phyloP scores from a whole-genome alignment of 2,113 vertebrate species.

The Percina caprodes region DNA sequence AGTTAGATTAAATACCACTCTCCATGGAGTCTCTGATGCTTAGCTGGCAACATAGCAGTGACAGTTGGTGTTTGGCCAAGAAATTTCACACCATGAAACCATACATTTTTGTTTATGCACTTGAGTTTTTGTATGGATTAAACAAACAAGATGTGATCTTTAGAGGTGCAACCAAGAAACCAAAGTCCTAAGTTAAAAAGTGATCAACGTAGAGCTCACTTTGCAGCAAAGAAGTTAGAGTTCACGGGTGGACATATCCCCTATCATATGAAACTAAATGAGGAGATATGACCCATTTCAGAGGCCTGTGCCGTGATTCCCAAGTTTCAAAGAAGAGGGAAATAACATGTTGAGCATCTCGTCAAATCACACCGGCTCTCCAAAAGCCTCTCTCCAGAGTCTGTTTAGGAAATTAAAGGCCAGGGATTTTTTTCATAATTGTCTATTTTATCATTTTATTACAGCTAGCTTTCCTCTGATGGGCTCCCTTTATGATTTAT shows the following conservation, averaged over 20 bases:
- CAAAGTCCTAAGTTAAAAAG: neutral
- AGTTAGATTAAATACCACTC: too few species aligned
- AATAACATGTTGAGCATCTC: constrained; percentile 47
- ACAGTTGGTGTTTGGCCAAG: too few species aligned
- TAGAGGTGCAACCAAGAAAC: neutral
- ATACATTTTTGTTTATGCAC: too few species aligned
- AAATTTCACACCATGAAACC: too few species aligned
- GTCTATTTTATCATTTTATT: constrained; percentile 84
- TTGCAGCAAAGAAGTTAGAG: neutral
- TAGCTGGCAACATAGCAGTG: too few species aligned
- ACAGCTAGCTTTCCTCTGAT: constrained; percentile 80
- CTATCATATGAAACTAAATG: neutral
- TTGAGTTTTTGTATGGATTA: too few species aligned
- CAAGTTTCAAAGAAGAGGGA: constrained; percentile 32
- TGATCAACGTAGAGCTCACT: too few species aligned
- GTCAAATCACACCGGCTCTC: constrained; percentile 52
- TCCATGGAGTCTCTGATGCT: too few species aligned
- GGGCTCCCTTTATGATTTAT: constrained; percentile 81
- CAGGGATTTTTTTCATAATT: constrained; percentile 76
- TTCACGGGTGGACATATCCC: neutral
- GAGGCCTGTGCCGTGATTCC: constrained; percentile 37
- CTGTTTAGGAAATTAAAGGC: constrained; percentile 78
- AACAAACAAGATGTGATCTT: neutral
- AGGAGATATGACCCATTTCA: constrained; percentile 18
- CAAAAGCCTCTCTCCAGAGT: constrained; percentile 67